phyloP scores from a whole-genome alignment of 2,113 vertebrate genomes.

The Ceyx cyanopectus region DNA sequence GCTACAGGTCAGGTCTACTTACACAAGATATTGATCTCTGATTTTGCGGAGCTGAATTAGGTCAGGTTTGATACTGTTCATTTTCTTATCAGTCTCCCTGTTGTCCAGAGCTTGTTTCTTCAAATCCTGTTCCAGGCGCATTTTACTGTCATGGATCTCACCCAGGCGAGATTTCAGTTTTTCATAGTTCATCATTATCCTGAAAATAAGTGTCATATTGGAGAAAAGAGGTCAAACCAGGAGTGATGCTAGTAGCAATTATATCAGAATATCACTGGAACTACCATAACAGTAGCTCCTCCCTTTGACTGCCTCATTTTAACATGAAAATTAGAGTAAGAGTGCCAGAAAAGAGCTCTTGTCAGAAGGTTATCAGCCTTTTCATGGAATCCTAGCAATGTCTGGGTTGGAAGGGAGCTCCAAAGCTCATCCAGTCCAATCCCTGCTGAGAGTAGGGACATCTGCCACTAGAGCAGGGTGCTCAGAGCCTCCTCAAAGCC shows the following conservation, averaged over 20 bases:
- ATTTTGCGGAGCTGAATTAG: conserved; percentile 95
- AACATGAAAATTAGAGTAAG: not conserved
- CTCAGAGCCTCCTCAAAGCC: too few species aligned
- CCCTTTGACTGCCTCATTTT: not conserved
- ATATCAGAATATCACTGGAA: not conserved
- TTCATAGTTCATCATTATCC: conserved; percentile 95
- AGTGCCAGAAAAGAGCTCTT: not conserved
- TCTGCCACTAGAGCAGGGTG: too few species aligned
- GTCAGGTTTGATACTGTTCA: conserved; percentile 95
- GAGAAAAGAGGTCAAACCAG: conserved; percentile 13
- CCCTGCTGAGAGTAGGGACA: too few species aligned
- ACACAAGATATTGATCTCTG: conserved; percentile 96
- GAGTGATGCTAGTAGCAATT: not conserved
- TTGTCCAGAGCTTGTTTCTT: conserved; percentile 95
- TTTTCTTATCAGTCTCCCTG: conserved; percentile 94
- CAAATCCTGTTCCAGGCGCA: conserved; percentile 92
- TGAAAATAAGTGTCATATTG: conserved; percentile 58
- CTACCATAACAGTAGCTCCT: not conserved
- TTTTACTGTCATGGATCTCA: conserved; percentile 95
- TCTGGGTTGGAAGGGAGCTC: too few species aligned
- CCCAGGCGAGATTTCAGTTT: conserved; percentile 94
- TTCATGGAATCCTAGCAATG: too few species aligned
- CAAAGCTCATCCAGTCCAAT: too few species aligned
- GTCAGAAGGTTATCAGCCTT: not conserved
- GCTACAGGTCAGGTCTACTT: conserved; percentile 63